Evolutionary conservation across 2,113 vertebrate genomes (phyloP).

Genomic region (Gnathonemus longibarbis): DNA sequence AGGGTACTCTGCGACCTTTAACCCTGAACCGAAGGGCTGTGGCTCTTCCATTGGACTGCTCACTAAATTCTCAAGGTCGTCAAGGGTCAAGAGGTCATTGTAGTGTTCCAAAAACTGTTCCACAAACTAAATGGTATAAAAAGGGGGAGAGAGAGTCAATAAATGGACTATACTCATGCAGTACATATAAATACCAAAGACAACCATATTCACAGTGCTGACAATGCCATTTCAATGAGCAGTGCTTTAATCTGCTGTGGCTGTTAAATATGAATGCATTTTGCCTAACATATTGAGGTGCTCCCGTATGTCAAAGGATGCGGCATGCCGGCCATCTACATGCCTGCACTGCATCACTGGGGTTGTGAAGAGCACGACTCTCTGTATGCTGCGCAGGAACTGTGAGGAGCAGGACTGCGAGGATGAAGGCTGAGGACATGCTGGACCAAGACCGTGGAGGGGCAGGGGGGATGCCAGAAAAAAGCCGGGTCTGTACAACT

Average conservation of each 20-base stretch:
- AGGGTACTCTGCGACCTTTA: constrained; percentile 51
- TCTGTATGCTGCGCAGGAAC: constrained; percentile 51
- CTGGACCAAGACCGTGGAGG: constrained; percentile 27
- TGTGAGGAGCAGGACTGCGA: constrained; percentile 53
- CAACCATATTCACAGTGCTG: not conserved
- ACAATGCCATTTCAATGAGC: not conserved
- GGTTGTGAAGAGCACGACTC: constrained; percentile 55
- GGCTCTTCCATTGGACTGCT: constrained; percentile 55
- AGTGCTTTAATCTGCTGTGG: not conserved
- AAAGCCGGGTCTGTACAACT: not conserved
- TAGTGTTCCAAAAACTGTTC: constrained; percentile 65
- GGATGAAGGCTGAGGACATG: constrained; percentile 57
- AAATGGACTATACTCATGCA: constrained; percentile 17
- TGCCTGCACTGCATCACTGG: constrained; percentile 61
- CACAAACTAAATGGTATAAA: constrained; percentile 49
- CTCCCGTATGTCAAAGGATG: not conserved
- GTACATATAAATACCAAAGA: not conserved
- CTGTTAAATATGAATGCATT: not conserved
- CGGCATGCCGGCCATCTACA: not conserved
- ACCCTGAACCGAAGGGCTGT: constrained; percentile 40
- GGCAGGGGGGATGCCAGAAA: not conserved
- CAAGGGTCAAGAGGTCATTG: constrained; percentile 64
- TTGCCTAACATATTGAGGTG: not conserved
- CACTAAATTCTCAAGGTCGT: constrained; percentile 62
- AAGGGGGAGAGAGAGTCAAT: constrained; percentile 15